Evolutionary conservation across 2,113 vertebrate genomes (phyloP), one percentile per base, ranked within the genome.

Genomic region (Takifugu bimaculatus): DNA sequence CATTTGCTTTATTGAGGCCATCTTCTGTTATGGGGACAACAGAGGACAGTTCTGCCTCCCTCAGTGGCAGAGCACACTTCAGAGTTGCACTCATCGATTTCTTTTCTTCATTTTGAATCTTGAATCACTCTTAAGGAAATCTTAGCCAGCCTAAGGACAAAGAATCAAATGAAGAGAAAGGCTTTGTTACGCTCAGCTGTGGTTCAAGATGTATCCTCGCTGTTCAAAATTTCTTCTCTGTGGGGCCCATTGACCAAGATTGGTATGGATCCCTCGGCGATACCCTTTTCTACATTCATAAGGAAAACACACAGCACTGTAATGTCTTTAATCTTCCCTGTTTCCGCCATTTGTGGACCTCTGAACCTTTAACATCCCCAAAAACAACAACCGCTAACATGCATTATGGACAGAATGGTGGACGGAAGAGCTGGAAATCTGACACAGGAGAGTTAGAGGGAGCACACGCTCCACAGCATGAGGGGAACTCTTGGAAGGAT

Each of bases 51-150:
- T 79, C 57, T 76, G 65, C 63, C 71, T 82, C 54, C 56, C 60
- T 28, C 58, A 39, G 32, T 51, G 39, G 57, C 54, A 15, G 57
- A 62, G 57, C 56, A 66, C 50, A 57, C 66, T 70, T 68, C 70
- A 64, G 58, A 58, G 13, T 69, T 78, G 60, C 77, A 70, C 48
- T 56, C 68, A 90, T 78, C 79, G 79, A 84, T 84, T 15, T 15
- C 44, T 14, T 45, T 45, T 14, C 14, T 45, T 15, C 14, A 2
- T 45, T 15, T 86, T 86, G 77, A 56, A 74, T 77, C 68, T 66
- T 52, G 64, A 58, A 60, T 61, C 63, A 81, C 70, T 47, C 42
- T 63, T 51, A 53, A 39, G 35, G 35, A 39, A 39, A 39, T 39
- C 9, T 39, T 10, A 39, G 11, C 35, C 35, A 39, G 35, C 29